Conservation (phyloP, 2,113 vertebrate genomes). For the Natator depressus region DNA sequence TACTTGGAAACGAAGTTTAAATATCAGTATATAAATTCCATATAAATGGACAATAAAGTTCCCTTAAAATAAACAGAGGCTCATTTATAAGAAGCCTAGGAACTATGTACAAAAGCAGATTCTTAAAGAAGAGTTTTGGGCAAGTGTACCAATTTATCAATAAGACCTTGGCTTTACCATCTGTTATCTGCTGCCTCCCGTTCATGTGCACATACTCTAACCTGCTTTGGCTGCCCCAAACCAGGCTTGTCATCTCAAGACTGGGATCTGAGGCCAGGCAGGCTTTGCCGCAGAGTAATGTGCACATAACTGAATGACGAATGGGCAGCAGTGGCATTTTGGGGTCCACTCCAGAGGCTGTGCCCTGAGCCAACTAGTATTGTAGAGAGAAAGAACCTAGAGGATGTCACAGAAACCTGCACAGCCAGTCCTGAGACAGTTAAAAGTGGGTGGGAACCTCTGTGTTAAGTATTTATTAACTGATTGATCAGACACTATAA, state of each 20-base stretch:
- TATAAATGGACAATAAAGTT: neutral
- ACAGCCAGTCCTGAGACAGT: neutral
- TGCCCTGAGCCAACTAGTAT: neutral
- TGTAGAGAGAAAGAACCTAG: neutral
- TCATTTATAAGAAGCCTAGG: neutral
- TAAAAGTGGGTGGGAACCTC: neutral
- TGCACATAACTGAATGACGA: neutral
- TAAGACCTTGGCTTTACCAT: neutral
- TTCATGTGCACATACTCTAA: neutral
- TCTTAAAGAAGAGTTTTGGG: neutral
- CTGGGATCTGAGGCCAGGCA: neutral
- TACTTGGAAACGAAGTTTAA: neutral
- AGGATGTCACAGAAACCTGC: neutral
- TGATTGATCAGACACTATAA: neutral
- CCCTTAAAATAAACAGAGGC: neutral
- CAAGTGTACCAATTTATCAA: neutral
- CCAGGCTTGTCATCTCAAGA: neutral
- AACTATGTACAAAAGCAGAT: neutral
- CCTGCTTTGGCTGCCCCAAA: neutral
- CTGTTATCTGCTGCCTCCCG: neutral
- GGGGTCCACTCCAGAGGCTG: neutral
- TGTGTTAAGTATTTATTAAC: neutral
- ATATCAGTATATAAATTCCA: neutral
- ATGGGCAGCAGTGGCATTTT: neutral
- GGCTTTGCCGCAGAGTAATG: neutral